Conservation (phyloP, 2,113 vertebrate species). For the Talpa occidentalis region DNA sequence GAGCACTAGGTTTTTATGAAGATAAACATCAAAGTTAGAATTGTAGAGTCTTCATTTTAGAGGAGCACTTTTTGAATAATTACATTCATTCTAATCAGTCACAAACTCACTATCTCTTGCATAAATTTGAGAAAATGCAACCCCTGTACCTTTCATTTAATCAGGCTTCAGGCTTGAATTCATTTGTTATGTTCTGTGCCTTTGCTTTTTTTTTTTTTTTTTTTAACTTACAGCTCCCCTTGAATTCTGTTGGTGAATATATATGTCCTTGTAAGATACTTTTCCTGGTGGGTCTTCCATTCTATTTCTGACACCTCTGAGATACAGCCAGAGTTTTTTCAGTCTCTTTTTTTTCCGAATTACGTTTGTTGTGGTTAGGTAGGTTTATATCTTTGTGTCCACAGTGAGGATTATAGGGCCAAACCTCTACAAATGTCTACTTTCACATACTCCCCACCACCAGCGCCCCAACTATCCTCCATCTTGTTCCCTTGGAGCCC, state of each 20-base stretch:
- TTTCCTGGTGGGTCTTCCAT: neutral
- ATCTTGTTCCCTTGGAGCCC: no score
- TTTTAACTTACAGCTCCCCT: neutral
- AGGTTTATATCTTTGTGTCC: no score
- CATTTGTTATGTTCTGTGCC: neutral
- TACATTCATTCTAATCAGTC: slow-evolving; percentile 37
- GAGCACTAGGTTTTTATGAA: neutral
- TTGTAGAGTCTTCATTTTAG: slow-evolving; percentile 2
- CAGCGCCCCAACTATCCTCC: no score
- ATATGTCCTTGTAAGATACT: neutral
- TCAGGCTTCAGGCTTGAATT: neutral
- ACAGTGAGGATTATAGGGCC: no score
- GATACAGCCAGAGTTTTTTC: neutral
- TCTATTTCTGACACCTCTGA: neutral
- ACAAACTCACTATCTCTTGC: neutral
- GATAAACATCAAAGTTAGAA: neutral
- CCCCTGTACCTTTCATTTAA: neutral
- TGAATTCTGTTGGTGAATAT: neutral
- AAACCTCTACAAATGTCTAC: no score
- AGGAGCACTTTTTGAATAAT: neutral
- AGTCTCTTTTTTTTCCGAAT: neutral
- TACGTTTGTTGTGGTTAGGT: no score
- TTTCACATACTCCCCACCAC: no score
- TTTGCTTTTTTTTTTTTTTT: slow-evolving; percentile 4
- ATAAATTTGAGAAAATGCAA: neutral